Base-by-base conservation (phyloP, 1,140 invertebrate species). In the Lerema accius region DNA sequence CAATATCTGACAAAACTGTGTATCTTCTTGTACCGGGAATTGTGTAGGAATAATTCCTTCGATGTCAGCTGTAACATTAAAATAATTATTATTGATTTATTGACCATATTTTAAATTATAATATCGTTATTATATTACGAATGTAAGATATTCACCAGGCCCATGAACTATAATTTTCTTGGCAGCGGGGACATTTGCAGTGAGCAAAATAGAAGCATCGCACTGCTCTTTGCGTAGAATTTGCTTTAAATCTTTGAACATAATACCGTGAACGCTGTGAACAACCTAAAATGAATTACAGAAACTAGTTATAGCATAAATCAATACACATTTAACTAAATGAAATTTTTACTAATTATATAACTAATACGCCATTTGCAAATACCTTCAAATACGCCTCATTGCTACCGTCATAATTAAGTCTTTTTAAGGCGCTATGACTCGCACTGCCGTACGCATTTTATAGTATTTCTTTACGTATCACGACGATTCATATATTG, bases 101-200 rank as follows among this genome's bases (percentile, higher is more conserved):
- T 32, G 6, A 32, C 9, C 6, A 32, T 9, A 6, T 23, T 23
- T n/a, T n/a, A n/a, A n/a, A n/a, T n/a, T n/a, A n/a, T n/a, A n/a
- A n/a, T n/a, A n/a, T n/a, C n/a, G n/a, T n/a, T n/a, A n/a, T n/a
- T n/a, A n/a, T n/a, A n/a, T n/a, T n/a, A n/a, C n/a, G 19, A 23
- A 2, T 3, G 19, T 5, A 58, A 26, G 1, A 51, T 53, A 78
- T 78, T 76, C 65, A 90, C 87, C 74, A 56, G 97, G 97, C 0
- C 98, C 98, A 88, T 99, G 98, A 15, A 99, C 97, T 58, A 99
- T 97, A 65, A 99, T 98, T 91, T 99, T 99, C 85, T 99, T 99
- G 4, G 99, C 98, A 6, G 98, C 98, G 0, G 99, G 98, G 17
- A 99, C 98, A 93, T 99, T 99, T 0, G 99, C 99, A 1, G 98